These are phyloP conservation scores for Holocentrus rufus DNA, from an alignment of 2,797 vertebrate species.

Conservation along the genomic window DNA sequence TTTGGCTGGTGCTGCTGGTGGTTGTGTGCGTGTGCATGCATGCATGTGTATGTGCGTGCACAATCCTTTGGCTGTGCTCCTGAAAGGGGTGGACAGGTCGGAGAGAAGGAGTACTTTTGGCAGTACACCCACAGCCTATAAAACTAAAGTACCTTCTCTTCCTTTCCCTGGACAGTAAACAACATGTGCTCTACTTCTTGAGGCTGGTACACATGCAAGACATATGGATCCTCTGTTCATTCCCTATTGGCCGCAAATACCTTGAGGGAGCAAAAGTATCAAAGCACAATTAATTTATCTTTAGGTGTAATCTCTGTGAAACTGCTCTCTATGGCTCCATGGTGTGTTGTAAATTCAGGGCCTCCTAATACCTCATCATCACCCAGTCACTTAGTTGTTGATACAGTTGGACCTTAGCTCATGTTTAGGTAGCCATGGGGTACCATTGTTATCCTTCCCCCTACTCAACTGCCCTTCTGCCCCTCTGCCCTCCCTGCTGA, in stretches of 20 bases:
- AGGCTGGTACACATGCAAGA: slow-evolving; percentile 52
- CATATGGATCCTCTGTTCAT: slow-evolving; percentile 40
- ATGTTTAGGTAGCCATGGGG: slow-evolving; percentile 77
- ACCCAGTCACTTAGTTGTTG: slow-evolving; percentile 67
- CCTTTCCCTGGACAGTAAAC: slow-evolving; percentile 56
- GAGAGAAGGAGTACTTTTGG: slow-evolving; percentile 66
- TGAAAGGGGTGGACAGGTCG: slow-evolving; percentile 66
- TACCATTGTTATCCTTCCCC: slow-evolving; percentile 74
- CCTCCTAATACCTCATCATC: slow-evolving; percentile 55
- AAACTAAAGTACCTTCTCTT: slow-evolving; percentile 64
- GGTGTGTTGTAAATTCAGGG: slow-evolving; percentile 24
- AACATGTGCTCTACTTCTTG: slow-evolving; percentile 54
- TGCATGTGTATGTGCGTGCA: slow-evolving; percentile 27
- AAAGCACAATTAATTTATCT: slow-evolving; percentile 20
- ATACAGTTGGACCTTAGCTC: slow-evolving; percentile 76
- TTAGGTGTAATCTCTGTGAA: slow-evolving; percentile 28
- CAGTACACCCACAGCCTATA: slow-evolving; percentile 67
- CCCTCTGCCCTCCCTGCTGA: slow-evolving; percentile 58
- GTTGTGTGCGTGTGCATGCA: slow-evolving; percentile 12
- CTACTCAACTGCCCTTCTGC: slow-evolving; percentile 58
- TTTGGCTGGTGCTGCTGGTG: slow-evolving; percentile 22
- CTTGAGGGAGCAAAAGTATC: slow-evolving; percentile 30
- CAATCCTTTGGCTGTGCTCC: slow-evolving; percentile 48
- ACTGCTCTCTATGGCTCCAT: not conserved
- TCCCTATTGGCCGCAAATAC: slow-evolving; percentile 28